These are phyloP conservation scores for Luidia sarsii DNA, from an alignment of 53 echinoderm and acorn worm species.

Conservation along the genomic window DNA sequence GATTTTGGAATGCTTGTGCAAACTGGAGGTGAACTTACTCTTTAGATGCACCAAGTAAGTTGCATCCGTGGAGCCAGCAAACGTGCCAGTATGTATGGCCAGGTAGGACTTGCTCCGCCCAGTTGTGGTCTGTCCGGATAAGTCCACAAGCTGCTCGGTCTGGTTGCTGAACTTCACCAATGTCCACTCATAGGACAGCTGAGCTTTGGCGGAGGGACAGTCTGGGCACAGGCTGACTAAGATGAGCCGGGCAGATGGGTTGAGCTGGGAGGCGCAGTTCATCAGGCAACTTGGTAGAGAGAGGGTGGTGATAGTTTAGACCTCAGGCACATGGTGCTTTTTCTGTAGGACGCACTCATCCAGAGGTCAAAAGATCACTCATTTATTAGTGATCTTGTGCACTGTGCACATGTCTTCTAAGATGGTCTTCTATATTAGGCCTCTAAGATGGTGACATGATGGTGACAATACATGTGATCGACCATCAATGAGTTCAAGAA, in stretches of 20 bases:
- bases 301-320: no score
- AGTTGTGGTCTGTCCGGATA: constrained; percentile 74
- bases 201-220: constrained; percentile 66
- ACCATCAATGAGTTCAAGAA: no score
- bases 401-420: no score
- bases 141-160: constrained; percentile 53
- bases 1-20: no score
- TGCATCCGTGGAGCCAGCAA: constrained; percentile 37
- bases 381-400: no score
- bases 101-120: constrained; percentile 65
- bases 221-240: constrained; percentile 74
- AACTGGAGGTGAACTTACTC: constrained; percentile 39
- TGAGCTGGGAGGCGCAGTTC: constrained; percentile 77
- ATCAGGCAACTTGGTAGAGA: constrained; percentile 71
- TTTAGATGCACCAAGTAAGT: constrained; percentile 40
- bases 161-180: constrained; percentile 23
- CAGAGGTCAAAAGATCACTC: no score
- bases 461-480: no score
- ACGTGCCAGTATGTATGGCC: constrained; percentile 58
- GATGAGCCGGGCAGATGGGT: constrained; percentile 81
- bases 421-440: no score
- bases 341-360: no score
- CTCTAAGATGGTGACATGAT: no score
- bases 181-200: constrained; percentile 65
- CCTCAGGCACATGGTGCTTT: no score